Evolutionary conservation across 2,113 vertebrate species (phyloP).

Genomic region (Rhodinocichla rosea): DNA sequence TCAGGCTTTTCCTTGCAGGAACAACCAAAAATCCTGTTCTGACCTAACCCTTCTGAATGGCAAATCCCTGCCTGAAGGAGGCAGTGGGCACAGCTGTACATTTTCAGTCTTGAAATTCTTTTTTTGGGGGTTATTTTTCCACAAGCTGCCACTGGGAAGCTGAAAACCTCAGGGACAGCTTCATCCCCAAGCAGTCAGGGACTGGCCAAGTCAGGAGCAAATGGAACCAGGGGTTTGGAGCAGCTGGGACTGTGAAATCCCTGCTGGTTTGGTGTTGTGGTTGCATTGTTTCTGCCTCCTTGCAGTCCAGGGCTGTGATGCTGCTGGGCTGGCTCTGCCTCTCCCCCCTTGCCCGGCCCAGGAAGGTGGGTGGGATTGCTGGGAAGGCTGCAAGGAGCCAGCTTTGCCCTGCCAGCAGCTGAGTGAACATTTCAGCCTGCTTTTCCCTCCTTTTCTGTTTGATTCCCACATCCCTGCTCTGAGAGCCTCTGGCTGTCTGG

Average conservation of each 20-base stretch:
- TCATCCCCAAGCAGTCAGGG: neutral
- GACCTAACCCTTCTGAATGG: neutral
- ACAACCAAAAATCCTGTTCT: accelerated
- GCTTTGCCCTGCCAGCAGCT: neutral
- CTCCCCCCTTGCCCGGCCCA: neutral
- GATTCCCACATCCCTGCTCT: neutral
- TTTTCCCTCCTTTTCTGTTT: neutral
- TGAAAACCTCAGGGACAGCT: neutral
- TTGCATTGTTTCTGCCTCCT: neutral
- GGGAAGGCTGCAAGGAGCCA: neutral
- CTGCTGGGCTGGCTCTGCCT: neutral
- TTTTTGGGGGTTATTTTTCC: neutral
- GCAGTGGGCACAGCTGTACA: neutral
- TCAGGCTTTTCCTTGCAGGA: neutral
- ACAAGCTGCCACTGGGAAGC: neutral
- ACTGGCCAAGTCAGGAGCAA: neutral
- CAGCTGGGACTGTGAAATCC: accelerated
- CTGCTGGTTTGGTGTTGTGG: neutral
- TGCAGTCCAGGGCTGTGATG: neutral
- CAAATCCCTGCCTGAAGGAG: neutral
- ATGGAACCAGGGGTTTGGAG: neutral
- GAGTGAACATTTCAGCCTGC: neutral
- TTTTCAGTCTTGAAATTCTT: neutral
- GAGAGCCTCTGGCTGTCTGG: neutral
- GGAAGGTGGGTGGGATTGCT: neutral